phyloP scores from a whole-genome alignment of 35 echinoderm and acorn worm genomes.

The Antedon bifida region DNA sequence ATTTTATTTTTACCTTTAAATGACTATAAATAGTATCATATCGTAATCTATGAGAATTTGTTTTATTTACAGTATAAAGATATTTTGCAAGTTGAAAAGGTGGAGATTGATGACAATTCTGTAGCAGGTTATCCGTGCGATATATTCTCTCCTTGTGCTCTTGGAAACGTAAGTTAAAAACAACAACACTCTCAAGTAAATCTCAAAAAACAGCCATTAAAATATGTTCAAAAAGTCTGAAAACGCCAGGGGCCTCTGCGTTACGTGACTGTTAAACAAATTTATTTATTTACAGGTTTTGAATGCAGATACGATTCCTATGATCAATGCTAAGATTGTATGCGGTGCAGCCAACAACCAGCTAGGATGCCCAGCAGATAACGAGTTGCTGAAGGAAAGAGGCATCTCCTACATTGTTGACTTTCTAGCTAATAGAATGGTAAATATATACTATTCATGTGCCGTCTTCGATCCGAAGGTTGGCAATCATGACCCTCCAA shows the following conservation, averaged over 20 bases:
- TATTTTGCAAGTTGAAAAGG: conserved; percentile 47
- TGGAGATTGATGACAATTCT: conserved; percentile 49
- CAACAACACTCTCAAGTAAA: too few relatives aligned
- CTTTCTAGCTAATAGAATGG: conserved; percentile 80
- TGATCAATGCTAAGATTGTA: conserved; percentile 55
- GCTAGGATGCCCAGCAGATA: conserved; percentile 52
- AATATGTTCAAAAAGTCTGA: too few relatives aligned
- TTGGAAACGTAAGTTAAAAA: conserved; percentile 68
- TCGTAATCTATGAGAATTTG: too few relatives aligned
- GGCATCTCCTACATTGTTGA: conserved; percentile 71
- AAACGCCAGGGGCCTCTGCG: too few relatives aligned
- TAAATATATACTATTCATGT: conserved; percentile 11
- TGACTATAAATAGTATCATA: too few relatives aligned
- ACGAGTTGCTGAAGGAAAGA: conserved; percentile 40
- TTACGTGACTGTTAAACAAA: too few relatives aligned
- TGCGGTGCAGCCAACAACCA: conserved; percentile 83
- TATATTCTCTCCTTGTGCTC: conserved; percentile 70
- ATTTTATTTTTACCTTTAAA: too few relatives aligned
- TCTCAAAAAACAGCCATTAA: too few relatives aligned
- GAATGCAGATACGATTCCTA: conserved; percentile 54
- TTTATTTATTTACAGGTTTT: conserved; percentile 27
- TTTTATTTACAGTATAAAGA: conserved; percentile 19
- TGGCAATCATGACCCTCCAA: too few relatives aligned
- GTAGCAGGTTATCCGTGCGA: conserved; percentile 51
- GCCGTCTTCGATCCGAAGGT: too few relatives aligned